Base-by-base conservation (phyloP, 2,113 vertebrate genomes). In the Salvelinus namaycush region DNA sequence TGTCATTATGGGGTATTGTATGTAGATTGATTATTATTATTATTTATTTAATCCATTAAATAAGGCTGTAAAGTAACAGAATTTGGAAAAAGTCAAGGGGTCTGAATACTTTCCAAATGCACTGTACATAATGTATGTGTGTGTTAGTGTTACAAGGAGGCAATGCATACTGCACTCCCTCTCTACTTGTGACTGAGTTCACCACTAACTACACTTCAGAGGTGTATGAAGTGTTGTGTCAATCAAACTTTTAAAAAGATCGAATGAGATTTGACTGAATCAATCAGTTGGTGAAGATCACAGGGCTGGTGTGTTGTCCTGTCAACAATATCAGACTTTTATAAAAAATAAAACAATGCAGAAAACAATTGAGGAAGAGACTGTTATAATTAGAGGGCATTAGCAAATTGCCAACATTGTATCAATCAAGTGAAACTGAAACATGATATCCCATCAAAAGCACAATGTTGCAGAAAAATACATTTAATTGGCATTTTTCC, bases 391-490 rank as follows among this genome's bases (percentile, higher is more conserved):
- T 20, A 74, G 62, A 66, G 39, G 24, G 48, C 71, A 69, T 3
- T 44, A 79, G 74, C 73, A 77, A 86, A 81, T 78, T 81, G 79
- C 73, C 76, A 68, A 67, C 51, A 39, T 44, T 44, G 79, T 73
- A 86, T 72, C 74, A 78, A 85, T 73, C 79, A 39, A 81, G 73
- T 76, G 14, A 84, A 88, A 91, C 84, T 88, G 39, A 81, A 67
- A 79, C 78, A 91, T 87, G 84, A 76, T 71, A 79, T 73, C 82
- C 80, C 87, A 78, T 83, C 84, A 88, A 89, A 89, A 87, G 77
- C 76, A 49, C 26, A 72, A 82, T 72, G 71, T 71, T 82, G 81
- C 68, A 77, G 70, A 74, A 68, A 16, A 68, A 20, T 75, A 69
- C 60, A 49, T 84, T 83, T 88, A 89, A 84, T 87, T 87, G 85